Conservation (phyloP, 2,113 vertebrate species). For the Malurus elegans region DNA sequence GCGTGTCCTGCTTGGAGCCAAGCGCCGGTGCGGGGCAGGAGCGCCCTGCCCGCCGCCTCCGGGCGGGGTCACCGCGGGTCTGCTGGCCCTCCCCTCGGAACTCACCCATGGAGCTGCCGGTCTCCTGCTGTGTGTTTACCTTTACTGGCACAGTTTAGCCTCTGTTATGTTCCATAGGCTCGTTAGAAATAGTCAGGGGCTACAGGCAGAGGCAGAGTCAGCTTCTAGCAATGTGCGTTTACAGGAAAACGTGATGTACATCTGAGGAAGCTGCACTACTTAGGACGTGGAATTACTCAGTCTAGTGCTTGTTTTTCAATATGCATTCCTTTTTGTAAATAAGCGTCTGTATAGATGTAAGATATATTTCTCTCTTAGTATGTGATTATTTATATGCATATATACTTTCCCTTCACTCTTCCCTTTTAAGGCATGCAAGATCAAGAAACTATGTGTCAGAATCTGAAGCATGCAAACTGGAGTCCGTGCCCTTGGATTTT, state of each 20-base stretch:
- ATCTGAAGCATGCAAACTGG: conserved; percentile 75
- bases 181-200: accelerated
- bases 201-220: accelerated
- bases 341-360: not conserved
- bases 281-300: not conserved
- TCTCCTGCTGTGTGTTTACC: accelerated
- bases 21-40: too few species aligned
- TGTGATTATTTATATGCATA: not conserved
- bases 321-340: not conserved
- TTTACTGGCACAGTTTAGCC: accelerated
- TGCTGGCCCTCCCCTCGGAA: not conserved
- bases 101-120: accelerated
- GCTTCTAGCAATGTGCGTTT: accelerated
- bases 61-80: not conserved
- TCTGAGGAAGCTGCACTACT: not conserved
- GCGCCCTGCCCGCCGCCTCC: not conserved
- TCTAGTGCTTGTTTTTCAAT: not conserved
- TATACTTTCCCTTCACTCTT: not conserved
- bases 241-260: accelerated
- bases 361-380: not conserved
- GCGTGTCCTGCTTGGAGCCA: not conserved
- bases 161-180: accelerated
- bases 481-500: conserved; percentile 78
- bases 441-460: conserved; percentile 84
- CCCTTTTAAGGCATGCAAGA: conserved; percentile 82